A percentile compares a stretch with the other conserved stretches of the same genome.
phyloP scores from a whole-genome alignment of 2,113 vertebrate species.

The Melanerpes formicivorus region DNA sequence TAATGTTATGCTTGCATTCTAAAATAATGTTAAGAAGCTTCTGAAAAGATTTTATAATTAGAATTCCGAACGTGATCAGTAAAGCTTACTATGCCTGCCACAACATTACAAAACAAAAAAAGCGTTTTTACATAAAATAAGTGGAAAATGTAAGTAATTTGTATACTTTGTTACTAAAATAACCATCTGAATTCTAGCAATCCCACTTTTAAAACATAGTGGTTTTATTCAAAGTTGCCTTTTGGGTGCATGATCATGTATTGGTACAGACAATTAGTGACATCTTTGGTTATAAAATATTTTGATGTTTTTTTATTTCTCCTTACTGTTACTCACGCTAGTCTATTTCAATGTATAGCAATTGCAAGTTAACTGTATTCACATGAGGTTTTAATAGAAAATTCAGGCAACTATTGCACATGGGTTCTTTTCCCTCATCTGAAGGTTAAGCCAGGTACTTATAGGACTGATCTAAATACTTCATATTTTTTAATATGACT shows the following conservation, averaged over 20 bases:
- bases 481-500: neutral
- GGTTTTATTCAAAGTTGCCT: accelerated
- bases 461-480: neutral
- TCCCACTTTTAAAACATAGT: neutral
- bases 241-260: neutral
- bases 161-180: neutral
- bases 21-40: neutral
- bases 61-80: neutral
- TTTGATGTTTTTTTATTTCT: neutral
- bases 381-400: neutral
- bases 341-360: neutral
- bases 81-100: neutral
- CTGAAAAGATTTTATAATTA: neutral
- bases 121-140: neutral
- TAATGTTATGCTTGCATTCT: neutral
- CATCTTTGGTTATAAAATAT: neutral
- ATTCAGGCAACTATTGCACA: neutral
- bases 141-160: neutral
- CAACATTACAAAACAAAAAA: neutral
- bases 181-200: neutral
- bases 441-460: neutral
- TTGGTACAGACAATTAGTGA: neutral
- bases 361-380: neutral
- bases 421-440: neutral
- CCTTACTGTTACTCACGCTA: neutral